Percentiles rank a stretch among this genome's conserved stretches.
These are phyloP conservation scores for Acholoe squamosa DNA, from an alignment of 2,888 invertebrate species.

Conservation along the genomic window DNA sequence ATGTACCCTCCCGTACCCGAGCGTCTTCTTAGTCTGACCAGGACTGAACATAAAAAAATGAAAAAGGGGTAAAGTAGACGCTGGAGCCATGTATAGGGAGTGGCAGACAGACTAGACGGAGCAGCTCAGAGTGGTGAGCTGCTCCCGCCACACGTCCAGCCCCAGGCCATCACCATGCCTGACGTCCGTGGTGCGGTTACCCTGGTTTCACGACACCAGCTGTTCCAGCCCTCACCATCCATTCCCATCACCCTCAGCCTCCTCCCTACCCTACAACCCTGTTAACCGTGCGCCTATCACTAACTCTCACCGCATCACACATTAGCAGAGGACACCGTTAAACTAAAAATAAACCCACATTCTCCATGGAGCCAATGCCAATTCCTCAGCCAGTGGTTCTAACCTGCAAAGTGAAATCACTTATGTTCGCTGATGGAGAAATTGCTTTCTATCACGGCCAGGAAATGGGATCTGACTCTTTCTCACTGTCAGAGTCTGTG, in stretches of 20 bases:
- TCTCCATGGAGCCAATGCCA: not conserved
- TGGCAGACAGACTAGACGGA: not conserved
- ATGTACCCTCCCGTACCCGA: too few relatives aligned
- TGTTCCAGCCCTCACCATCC: not conserved
- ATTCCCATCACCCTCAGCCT: not conserved
- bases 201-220: constrained; percentile 17
- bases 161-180: not conserved
- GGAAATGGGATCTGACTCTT: not conserved
- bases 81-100: not conserved
- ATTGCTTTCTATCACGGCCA: not conserved
- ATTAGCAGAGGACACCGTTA: not conserved
- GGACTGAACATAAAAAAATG: too few relatives aligned
- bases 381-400: not conserved
- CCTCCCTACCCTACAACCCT: not conserved
- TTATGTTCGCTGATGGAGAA: not conserved
- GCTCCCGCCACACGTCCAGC: not conserved
- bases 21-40: too few relatives aligned
- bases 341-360: not conserved
- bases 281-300: not conserved
- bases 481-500: too few relatives aligned
- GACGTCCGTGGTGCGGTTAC: not conserved
- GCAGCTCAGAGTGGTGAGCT: not conserved
- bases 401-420: not conserved
- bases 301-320: not conserved
- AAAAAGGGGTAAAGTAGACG: too few relatives aligned